phyloP scores from a whole-genome alignment of 2,797 vertebrate genomes.

The Manis javanica region DNA sequence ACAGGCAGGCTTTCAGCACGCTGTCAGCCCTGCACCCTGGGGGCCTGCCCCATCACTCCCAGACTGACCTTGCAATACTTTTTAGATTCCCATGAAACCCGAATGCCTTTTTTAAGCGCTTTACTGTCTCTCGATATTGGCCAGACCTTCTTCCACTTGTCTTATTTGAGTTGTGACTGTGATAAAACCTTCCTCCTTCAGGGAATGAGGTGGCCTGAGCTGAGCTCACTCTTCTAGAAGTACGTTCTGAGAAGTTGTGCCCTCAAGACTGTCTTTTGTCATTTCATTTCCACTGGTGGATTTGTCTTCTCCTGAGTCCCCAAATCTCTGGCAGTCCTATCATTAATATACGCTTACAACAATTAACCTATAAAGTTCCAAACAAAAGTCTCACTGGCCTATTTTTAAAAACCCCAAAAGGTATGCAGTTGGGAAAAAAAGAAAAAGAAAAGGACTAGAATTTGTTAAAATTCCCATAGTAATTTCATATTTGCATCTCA shows the following conservation, averaged over 20 bases:
- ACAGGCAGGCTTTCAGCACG: neutral
- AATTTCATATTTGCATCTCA: neutral
- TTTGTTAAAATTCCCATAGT: neutral
- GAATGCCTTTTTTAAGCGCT: conserved; percentile 1
- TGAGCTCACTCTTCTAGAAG: neutral
- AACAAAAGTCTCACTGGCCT: neutral
- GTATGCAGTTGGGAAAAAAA: neutral
- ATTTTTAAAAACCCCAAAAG: neutral
- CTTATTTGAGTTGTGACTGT: conserved; percentile 47
- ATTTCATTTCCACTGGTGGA: neutral
- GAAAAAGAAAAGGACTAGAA: too few species aligned
- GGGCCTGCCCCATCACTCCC: too few species aligned
- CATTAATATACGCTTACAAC: neutral
- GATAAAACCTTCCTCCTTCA: conserved; percentile 25
- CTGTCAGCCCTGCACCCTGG: neutral
- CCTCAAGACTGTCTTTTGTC: neutral
- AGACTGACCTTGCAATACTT: neutral
- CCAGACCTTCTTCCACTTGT: conserved; percentile 36
- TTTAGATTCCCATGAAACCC: conserved; percentile 21
- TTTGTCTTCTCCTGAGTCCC: neutral
- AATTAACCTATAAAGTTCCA: neutral
- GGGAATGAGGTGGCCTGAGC: neutral
- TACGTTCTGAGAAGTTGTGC: neutral
- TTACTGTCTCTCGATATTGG: conserved; percentile 34
- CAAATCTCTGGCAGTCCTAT: neutral